Base-by-base conservation (phyloP, 1,140 invertebrate species). In the Caenorhabditis briggsae region DNA sequence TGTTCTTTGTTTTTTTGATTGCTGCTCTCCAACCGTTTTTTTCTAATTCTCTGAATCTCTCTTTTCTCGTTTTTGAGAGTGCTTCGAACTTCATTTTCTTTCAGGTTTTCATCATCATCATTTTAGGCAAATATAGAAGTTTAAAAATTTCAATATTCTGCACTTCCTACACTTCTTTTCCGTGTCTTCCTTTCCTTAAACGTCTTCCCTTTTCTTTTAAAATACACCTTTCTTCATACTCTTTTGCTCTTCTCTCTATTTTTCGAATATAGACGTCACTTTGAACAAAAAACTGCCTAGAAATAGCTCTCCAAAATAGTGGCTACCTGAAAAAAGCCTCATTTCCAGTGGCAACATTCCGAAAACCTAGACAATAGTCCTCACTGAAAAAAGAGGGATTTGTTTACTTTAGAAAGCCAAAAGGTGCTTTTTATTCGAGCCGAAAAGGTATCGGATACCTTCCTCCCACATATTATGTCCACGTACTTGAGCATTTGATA, bases 1-100 rank as follows among this genome's bases (percentile, higher is more conserved):
- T 50, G 70, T 78, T 78, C 70, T 78, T 25, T 48, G 70, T 78
- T 78, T 78, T 61, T 78, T 78, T 78, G n/a, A 78, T 78, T 78
- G 46, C 18, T 14, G 33, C 33, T 33, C 33, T 33, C 33, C 33
- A 33, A 33, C 33, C 33, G 41, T 70, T 53, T 78, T 14, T 50
- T 46, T 78, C n/a, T 78, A 12, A 78, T 23, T 78, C 46, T 25
- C 46, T 78, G 2, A n/a, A 78, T 50, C 46, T 78, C 46, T 78
- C 43, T 25, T 0, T 7, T 12, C 50, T 16, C 11, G 14, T 61
- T 20, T 25, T 61, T 25, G 6, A 8, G n/a, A 20, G 9, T 20
- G 59, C 25, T 61, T 61, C 20, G n/a, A 61, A 61, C 59, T 61
- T 33, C 23, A 61, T 58, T 58, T 20, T 58, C 20, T 18, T 58